A percentile compares a stretch with the other conserved stretches of the same genome.
phyloP scores from a whole-genome alignment of 2,888 invertebrate species.

The Melipona bicolor region DNA sequence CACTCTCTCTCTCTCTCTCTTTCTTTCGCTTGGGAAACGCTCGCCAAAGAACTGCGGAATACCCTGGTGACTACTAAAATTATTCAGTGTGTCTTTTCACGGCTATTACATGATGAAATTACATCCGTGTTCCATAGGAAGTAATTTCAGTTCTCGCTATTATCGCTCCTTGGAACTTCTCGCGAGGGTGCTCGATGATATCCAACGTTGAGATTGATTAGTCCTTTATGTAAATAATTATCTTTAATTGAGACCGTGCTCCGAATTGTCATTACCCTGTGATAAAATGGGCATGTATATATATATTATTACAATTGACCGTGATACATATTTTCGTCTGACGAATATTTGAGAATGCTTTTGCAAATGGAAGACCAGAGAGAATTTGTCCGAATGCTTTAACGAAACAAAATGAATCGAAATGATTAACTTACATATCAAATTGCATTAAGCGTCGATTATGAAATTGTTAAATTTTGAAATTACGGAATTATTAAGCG shows the following conservation, averaged over 20 bases:
- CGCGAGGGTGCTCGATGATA: background rate
- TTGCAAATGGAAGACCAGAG: background rate
- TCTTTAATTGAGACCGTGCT: background rate
- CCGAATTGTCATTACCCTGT: background rate
- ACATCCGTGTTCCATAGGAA: constrained; percentile 21
- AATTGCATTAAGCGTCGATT: too few relatives aligned
- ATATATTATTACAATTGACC: background rate
- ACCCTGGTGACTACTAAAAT: constrained; percentile 60
- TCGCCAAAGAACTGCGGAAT: constrained; percentile 54
- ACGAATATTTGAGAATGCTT: background rate
- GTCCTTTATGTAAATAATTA: background rate
- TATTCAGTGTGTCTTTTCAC: constrained; percentile 47
- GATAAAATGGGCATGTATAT: background rate
- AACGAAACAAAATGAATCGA: background rate
- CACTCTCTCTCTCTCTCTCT: constrained; percentile 60
- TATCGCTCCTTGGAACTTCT: constrained; percentile 8
- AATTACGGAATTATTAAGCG: background rate
- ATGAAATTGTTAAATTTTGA: background rate
- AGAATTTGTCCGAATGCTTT: background rate
- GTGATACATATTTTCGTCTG: background rate
- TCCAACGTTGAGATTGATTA: background rate
- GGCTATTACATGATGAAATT: constrained; percentile 46
- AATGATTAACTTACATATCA: too few relatives aligned
- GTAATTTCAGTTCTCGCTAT: constrained; percentile 21
- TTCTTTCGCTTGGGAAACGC: constrained; percentile 29